Percentiles rank a stretch among this genome's conserved stretches.
Evolutionary conservation across 2,888 invertebrate species (phyloP).

Genomic region (Sinotaia quadrata): DNA sequence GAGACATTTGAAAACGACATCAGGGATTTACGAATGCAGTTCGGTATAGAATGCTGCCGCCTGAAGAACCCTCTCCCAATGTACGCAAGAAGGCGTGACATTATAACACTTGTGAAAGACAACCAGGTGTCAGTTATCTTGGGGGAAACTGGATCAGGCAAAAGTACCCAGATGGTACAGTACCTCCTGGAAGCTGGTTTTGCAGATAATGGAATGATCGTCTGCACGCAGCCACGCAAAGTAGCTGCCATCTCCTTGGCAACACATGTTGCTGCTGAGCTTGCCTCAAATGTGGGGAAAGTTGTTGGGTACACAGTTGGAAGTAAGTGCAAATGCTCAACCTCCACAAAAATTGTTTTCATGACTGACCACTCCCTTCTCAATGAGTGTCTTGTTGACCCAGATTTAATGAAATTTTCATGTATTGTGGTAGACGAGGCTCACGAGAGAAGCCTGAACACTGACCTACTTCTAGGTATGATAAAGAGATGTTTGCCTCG

Average conservation of each 20-base stretch:
- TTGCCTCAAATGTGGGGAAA: conserved; percentile 58
- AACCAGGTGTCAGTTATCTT: conserved; percentile 66
- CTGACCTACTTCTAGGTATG: conserved; percentile 71
- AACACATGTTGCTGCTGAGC: conserved; percentile 66
- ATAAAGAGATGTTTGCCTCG: conserved; percentile 57
- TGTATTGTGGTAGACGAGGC: conserved; percentile 72
- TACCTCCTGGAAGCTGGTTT: conserved; percentile 65
- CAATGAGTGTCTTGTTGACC: conserved; percentile 65
- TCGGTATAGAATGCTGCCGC: conserved; percentile 54
- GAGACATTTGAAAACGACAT: conserved; percentile 31
- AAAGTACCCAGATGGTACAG: conserved; percentile 71
- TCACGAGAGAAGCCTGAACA: conserved; percentile 70
- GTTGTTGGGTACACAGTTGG: conserved; percentile 66
- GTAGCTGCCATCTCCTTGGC: conserved; percentile 71
- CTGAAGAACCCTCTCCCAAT: conserved; percentile 61
- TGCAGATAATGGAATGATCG: conserved; percentile 52
- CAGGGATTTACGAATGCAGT: conserved; percentile 37
- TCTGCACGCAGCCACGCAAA: conserved; percentile 72
- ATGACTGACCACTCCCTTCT: conserved; percentile 70
- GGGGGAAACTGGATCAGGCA: conserved; percentile 72
- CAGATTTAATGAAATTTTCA: conserved; percentile 47
- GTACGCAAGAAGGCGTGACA: conserved; percentile 58
- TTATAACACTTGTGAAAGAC: conserved; percentile 49
- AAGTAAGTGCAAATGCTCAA: conserved; percentile 38
- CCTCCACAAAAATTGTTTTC: conserved; percentile 63